phyloP scores from a whole-genome alignment of 2,797 vertebrate genomes.

The Chanos chanos region DNA sequence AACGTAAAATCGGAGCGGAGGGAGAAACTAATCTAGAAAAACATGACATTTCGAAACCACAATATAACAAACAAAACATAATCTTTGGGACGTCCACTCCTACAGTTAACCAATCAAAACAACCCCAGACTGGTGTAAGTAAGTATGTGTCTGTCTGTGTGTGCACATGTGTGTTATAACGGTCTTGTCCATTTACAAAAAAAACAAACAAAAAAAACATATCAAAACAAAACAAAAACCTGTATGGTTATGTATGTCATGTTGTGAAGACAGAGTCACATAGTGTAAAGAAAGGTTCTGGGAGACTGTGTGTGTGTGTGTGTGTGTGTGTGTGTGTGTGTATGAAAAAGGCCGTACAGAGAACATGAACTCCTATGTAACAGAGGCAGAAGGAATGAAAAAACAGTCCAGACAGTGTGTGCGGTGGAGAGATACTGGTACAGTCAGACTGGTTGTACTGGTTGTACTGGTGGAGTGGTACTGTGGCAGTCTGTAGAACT shows the following conservation, averaged over 20 bases:
- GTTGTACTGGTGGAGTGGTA: too few relatives aligned
- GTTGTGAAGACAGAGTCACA: too few relatives aligned
- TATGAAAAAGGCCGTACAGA: too few relatives aligned
- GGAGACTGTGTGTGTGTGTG: constrained; percentile 33
- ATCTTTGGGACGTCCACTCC: constrained; percentile 64
- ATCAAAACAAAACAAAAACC: too few relatives aligned
- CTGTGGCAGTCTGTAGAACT: too few relatives aligned
- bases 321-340: not conserved
- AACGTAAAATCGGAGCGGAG: constrained; percentile 35
- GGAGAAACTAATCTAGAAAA: not conserved
- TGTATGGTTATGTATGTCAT: not conserved
- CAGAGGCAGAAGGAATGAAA: too few relatives aligned
- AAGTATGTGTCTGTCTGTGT: constrained; percentile 48
- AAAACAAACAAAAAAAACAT: too few relatives aligned
- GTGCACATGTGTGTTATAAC: constrained; percentile 24
- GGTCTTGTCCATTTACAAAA: constrained; percentile 5
- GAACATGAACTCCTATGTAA: too few relatives aligned
- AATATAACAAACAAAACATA: constrained; percentile 33
- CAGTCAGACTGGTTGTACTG: too few relatives aligned
- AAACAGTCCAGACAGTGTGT: too few relatives aligned
- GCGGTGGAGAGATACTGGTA: too few relatives aligned
- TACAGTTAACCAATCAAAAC: constrained; percentile 46
- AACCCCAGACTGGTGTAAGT: constrained; percentile 13
- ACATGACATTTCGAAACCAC: not conserved
- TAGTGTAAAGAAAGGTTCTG: too few relatives aligned